A percentile compares a stretch with the other conserved stretches of the same genome.
Evolutionary conservation across 1,140 invertebrate genomes (phyloP).

Genomic region (Drosophila pseudoobscura): DNA sequence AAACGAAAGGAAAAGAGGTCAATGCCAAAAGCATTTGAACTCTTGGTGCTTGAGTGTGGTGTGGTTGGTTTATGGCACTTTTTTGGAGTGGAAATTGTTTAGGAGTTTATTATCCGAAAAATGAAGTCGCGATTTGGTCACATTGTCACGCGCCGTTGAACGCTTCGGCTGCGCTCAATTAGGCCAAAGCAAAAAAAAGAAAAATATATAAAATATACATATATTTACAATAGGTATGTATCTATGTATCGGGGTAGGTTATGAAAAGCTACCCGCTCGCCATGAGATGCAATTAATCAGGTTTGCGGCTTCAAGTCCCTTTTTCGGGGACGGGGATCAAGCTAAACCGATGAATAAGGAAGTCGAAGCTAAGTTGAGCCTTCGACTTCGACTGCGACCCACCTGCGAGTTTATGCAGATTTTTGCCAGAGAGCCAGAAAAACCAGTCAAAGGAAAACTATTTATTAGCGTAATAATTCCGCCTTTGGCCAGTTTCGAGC

Average conservation of each 20-base stretch:
- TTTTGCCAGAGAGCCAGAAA: constrained; percentile 52
- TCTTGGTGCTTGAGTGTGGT: constrained; percentile 45
- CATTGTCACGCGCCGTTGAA: constrained; percentile 68
- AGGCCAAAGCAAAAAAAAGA: constrained; percentile 27
- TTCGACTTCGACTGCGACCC: constrained; percentile 27
- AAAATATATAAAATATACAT: constrained; percentile 19
- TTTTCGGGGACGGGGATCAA: constrained; percentile 24
- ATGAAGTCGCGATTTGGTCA: constrained; percentile 44
- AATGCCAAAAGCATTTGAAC: constrained; percentile 80
- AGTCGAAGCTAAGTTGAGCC: constrained; percentile 41
- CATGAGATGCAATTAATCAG: constrained; percentile 60
- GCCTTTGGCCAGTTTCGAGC: constrained; percentile 43
- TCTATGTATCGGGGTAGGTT: too few species aligned
- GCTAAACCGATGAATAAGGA: constrained; percentile 68
- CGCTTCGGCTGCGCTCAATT: constrained; percentile 50
- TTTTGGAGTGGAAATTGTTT: constrained; percentile 27
- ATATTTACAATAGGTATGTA: neutral
- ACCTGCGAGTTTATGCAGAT: constrained; percentile 66
- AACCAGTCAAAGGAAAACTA: constrained; percentile 68
- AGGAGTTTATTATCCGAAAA: constrained; percentile 19
- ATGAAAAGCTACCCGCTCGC: constrained; percentile 22
- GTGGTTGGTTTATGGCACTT: constrained; percentile 12
- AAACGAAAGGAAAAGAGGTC: constrained; percentile 55
- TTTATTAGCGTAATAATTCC: constrained; percentile 80
- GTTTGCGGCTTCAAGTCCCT: constrained; percentile 23